These are phyloP conservation scores for Rhabdomys dilectus DNA, from an alignment of 2,113 vertebrate species.

Conservation along the genomic window DNA sequence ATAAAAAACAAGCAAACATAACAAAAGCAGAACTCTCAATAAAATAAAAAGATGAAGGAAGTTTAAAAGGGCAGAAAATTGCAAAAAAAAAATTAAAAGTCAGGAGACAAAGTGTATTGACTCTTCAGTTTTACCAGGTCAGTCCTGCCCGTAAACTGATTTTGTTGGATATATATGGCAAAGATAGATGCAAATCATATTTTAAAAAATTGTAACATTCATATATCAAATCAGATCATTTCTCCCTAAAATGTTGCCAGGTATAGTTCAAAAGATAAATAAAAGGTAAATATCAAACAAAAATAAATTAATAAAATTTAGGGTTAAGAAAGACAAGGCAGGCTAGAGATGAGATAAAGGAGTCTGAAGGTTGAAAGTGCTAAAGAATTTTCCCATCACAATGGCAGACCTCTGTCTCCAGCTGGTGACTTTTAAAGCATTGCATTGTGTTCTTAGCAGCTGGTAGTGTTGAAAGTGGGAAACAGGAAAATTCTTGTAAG, in stretches of 20 bases:
- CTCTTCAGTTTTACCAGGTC: slow-evolving; percentile 58
- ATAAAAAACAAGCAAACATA: neutral
- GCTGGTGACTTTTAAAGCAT: neutral
- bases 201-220: slow-evolving; percentile 51
- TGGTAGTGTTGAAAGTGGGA: neutral
- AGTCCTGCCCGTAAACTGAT: slow-evolving; percentile 56
- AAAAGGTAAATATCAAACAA: slow-evolving; percentile 52
- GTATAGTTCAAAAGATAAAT: slow-evolving; percentile 25
- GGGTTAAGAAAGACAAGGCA: neutral
- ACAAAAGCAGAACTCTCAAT: neutral
- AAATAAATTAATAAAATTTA: slow-evolving; percentile 38
- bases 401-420: neutral
- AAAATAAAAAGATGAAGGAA: neutral
- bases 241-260: slow-evolving; percentile 32
- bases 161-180: slow-evolving; percentile 24
- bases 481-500: neutral
- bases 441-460: neutral
- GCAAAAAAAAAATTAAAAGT: slow-evolving; percentile 39
- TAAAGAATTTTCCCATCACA: neutral
- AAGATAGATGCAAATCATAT: slow-evolving; percentile 62
- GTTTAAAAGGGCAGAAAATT: slow-evolving; percentile 38
- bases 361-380: neutral
- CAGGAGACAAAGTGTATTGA: slow-evolving; percentile 58
- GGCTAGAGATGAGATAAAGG: neutral
- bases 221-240: slow-evolving; percentile 51